Percentiles rank a stretch among this genome's conserved stretches.
These are phyloP conservation scores for Casuarius casuarius DNA, from an alignment of 2,113 vertebrate genomes.

Conservation along the genomic window DNA sequence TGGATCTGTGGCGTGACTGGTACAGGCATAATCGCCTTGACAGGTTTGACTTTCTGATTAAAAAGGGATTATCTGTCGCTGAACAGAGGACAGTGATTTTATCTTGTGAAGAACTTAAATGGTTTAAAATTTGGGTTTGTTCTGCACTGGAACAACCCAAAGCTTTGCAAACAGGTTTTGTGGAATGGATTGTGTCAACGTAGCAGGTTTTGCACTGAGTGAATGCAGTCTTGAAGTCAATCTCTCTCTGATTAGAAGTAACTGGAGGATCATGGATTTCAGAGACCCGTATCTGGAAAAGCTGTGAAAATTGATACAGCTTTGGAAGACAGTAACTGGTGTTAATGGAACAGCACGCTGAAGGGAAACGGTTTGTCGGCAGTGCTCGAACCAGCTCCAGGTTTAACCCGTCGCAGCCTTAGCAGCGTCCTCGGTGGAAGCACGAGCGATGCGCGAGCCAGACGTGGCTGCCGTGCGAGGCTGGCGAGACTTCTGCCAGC, in stretches of 20 bases:
- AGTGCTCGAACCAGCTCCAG: neutral
- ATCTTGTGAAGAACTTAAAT: neutral
- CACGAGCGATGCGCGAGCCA: neutral
- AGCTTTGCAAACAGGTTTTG: neutral
- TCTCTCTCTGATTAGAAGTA: neutral
- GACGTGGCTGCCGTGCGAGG: neutral
- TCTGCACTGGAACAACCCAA: neutral
- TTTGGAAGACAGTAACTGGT: neutral
- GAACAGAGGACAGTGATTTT: neutral
- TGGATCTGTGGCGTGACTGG: neutral
- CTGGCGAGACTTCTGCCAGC: neutral
- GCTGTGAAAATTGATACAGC: neutral
- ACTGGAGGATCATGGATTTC: neutral
- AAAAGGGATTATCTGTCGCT: neutral
- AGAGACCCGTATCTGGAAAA: neutral
- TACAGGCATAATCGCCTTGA: neutral
- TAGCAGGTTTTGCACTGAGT: neutral
- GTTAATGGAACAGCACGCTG: neutral
- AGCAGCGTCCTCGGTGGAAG: fast-evolving
- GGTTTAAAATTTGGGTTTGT: neutral
- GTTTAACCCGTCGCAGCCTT: neutral
- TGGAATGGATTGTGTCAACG: neutral
- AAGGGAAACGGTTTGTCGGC: neutral
- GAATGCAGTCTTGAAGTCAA: neutral
- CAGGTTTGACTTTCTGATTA: neutral